Percentiles rank a stretch among this genome's conserved stretches.
Conservation (phyloP, 1,140 invertebrate genomes). For the Homalodisca vitripennis region DNA sequence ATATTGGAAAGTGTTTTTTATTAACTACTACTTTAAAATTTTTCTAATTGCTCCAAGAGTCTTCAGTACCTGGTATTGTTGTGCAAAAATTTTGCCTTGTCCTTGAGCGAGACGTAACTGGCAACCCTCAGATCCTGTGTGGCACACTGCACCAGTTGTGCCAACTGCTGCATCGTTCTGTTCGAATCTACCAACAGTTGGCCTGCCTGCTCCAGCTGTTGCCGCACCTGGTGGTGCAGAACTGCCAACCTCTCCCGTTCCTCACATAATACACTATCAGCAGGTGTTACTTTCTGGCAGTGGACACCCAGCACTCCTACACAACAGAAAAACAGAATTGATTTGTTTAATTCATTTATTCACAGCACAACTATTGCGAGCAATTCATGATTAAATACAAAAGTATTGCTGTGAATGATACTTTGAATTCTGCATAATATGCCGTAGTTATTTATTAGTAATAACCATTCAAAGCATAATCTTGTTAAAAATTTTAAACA, state of each 20-base stretch:
- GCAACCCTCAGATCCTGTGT: neutral
- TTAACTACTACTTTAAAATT: too few species aligned
- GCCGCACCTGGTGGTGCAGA: neutral
- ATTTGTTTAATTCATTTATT: too few species aligned
- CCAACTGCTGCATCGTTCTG: neutral
- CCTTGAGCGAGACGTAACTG: neutral
- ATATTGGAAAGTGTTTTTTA: too few species aligned
- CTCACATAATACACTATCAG: neutral
- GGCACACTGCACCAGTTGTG: neutral
- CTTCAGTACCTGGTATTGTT: neutral
- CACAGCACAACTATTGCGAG: too few species aligned
- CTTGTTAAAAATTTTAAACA: too few species aligned
- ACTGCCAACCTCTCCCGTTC: neutral
- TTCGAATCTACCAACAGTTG: neutral
- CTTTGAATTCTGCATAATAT: too few species aligned
- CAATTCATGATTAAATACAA: too few species aligned
- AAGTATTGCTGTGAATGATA: too few species aligned
- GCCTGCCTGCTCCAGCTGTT: neutral
- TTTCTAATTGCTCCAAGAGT: too few species aligned
- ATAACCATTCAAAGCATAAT: too few species aligned
- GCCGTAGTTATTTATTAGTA: too few species aligned
- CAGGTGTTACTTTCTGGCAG: neutral
- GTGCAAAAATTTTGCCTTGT: neutral
- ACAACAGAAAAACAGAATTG: neutral
- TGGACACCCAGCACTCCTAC: neutral